These are phyloP conservation scores for Danio kyathit DNA, from an alignment of 2,797 vertebrate species.

Conservation along the genomic window DNA sequence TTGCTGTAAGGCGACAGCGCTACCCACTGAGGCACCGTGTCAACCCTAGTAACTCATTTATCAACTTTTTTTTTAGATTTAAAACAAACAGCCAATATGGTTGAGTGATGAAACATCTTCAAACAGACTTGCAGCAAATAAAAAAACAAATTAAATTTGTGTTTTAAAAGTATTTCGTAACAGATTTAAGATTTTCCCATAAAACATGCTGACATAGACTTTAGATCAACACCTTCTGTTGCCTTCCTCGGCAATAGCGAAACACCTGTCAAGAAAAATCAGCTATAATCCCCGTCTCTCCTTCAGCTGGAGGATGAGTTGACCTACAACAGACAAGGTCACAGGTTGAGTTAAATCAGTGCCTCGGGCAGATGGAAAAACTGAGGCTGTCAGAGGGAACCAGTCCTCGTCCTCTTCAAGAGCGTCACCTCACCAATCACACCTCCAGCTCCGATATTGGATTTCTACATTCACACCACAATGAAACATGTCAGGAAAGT, in stretches of 20 bases:
- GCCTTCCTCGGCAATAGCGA: neutral
- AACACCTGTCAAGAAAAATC: constrained; percentile 29
- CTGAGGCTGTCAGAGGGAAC: constrained; percentile 26
- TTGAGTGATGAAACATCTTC: neutral
- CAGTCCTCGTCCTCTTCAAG: constrained; percentile 8
- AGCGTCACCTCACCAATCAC: constrained; percentile 21
- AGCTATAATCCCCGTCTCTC: constrained; percentile 11
- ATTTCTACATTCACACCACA: constrained; percentile 29
- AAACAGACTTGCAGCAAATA: neutral
- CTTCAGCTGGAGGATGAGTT: constrained; percentile 25
- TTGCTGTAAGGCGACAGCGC: too few species aligned
- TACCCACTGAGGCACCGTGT: too few species aligned
- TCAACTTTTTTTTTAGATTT: neutral
- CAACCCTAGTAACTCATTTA: too few species aligned
- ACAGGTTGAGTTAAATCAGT: constrained; percentile 40
- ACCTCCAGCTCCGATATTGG: constrained; percentile 9
- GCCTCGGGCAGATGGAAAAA: constrained; percentile 33
- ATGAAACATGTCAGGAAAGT: constrained; percentile 17
- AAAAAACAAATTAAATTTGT: neutral
- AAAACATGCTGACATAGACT: neutral
- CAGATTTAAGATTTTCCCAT: neutral
- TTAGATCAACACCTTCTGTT: neutral
- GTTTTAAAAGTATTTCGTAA: neutral
- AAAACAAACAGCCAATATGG: neutral
- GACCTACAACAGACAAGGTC: constrained; percentile 37